These are phyloP conservation scores for Caloenas nicobarica DNA, from an alignment of 2,113 vertebrate genomes.

Conservation along the genomic window DNA sequence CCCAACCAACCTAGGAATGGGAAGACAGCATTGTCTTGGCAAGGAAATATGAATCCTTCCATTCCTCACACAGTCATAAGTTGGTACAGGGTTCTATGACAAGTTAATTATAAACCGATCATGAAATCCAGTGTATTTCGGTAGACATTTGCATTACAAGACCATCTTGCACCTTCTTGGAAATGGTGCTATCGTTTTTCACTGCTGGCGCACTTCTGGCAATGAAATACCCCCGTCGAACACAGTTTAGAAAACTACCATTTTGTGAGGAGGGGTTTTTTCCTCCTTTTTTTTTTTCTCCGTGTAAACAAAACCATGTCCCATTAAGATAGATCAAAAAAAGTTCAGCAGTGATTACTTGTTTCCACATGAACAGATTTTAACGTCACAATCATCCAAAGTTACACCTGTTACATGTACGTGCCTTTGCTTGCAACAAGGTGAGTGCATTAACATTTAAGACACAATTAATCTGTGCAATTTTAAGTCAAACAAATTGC, in stretches of 20 bases:
- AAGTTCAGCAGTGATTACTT: not conserved
- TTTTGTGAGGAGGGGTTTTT: not conserved
- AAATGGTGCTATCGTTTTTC: not conserved
- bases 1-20: not conserved
- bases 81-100: conserved; percentile 78
- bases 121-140: conserved; percentile 1
- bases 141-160: not conserved
- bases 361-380: conserved; percentile 2
- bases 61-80: conserved; percentile 75
- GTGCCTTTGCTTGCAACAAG: conserved; percentile 54
- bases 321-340: not conserved
- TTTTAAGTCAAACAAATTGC: conserved; percentile 67
- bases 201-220: not conserved
- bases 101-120: not conserved
- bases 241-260: not conserved
- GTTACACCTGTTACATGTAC: conserved; percentile 2
- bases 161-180: not conserved
- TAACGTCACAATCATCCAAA: conserved; percentile 54
- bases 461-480: conserved; percentile 61
- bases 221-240: not conserved
- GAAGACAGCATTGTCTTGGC: conserved; percentile 4
- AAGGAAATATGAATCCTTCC: conserved; percentile 61
- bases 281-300: not conserved
- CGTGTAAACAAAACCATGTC: not conserved
- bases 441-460: conserved; percentile 68